Conservation (phyloP, 2,797 vertebrate species). For the Neosilurus hyrtlii region DNA sequence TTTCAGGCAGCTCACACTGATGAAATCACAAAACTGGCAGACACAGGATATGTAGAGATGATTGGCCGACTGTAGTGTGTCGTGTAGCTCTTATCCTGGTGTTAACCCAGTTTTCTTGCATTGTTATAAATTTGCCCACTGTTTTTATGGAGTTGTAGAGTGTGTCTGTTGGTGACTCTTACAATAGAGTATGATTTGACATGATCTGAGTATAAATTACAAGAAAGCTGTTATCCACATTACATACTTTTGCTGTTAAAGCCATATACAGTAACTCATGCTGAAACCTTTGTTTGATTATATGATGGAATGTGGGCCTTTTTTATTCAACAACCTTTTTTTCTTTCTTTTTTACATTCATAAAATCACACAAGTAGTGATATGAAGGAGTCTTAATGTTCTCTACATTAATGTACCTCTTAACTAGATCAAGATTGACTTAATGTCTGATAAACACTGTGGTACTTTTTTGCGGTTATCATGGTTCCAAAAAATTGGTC, state of each 20-base stretch:
- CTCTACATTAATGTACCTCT: background rate
- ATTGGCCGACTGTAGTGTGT: background rate
- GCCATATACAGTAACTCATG: background rate
- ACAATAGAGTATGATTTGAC: background rate
- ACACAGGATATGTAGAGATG: constrained; percentile 57
- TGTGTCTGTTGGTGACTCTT: background rate
- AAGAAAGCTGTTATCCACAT: background rate
- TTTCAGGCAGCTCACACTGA: constrained; percentile 78
- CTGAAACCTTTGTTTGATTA: background rate
- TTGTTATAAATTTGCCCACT: background rate
- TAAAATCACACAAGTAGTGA: background rate
- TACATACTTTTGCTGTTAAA: background rate
- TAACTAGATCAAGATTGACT: background rate
- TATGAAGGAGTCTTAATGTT: background rate
- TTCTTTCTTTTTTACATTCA: background rate
- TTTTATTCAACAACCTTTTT: background rate
- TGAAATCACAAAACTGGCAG: constrained; percentile 83
- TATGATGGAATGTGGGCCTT: background rate
- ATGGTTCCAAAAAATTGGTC: no score
- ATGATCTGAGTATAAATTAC: background rate
- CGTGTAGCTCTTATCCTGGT: background rate
- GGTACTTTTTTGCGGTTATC: no score
- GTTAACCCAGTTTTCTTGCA: background rate
- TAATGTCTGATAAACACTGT: background rate
- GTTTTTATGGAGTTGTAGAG: background rate